Evolutionary conservation across 2,113 vertebrate genomes (phyloP).

Genomic region (Budorcas taxicolor): DNA sequence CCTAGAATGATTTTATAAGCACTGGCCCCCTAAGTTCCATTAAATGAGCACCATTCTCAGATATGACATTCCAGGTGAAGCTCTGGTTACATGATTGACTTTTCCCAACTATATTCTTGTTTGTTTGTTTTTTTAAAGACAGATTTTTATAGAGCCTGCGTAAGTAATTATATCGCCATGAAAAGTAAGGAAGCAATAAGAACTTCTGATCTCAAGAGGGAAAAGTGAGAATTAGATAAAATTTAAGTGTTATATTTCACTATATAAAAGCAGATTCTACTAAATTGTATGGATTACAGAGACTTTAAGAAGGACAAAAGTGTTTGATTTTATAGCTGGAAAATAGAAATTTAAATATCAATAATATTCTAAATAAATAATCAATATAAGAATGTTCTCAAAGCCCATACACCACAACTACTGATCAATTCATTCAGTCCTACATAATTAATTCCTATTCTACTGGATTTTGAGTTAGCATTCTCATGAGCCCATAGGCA

Average conservation of each 20-base stretch:
- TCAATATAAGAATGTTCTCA: neutral
- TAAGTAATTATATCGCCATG: neutral
- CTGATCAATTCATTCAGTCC: neutral
- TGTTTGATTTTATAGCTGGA: neutral
- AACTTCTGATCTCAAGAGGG: neutral
- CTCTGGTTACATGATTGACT: neutral
- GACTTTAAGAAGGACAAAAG: neutral
- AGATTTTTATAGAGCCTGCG: neutral
- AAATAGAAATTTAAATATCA: neutral
- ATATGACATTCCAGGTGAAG: neutral
- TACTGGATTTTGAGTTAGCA: neutral
- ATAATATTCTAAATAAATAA: neutral
- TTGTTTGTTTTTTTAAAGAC: neutral
- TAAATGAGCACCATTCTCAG: neutral
- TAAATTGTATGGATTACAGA: neutral
- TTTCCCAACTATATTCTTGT: constrained; percentile 1
- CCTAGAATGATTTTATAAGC: neutral
- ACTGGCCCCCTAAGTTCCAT: neutral
- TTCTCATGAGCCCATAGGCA: neutral
- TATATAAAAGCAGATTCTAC: neutral
- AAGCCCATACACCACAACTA: neutral
- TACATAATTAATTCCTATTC: neutral
- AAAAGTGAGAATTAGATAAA: neutral
- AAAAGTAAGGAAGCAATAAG: neutral
- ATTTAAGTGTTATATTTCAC: neutral